These are phyloP conservation scores for Oncorhynchus clarkii DNA, from an alignment of 2,113 vertebrate species.

Conservation along the genomic window DNA sequence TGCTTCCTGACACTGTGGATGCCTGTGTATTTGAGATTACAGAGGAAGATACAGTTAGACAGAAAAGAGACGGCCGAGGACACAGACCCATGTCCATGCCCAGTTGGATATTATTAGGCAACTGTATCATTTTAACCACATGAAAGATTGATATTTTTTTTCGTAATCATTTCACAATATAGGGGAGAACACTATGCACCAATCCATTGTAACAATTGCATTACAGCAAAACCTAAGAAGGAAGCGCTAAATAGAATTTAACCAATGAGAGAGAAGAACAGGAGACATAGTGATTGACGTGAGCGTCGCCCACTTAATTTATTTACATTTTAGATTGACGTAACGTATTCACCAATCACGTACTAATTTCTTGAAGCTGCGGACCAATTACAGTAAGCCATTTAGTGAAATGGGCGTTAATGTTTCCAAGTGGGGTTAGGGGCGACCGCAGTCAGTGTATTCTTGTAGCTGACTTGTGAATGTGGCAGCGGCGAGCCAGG, in stretches of 20 bases:
- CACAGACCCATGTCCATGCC: background rate
- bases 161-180: no score
- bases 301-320: conserved; percentile 20
- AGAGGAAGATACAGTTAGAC: background rate
- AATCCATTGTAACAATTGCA: background rate
- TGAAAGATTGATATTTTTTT: no score
- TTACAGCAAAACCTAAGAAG: background rate
- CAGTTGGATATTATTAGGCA: no score
- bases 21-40: background rate
- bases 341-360: conserved; percentile 33
- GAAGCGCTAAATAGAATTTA: background rate
- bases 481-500: conserved; percentile 71
- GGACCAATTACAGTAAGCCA: conserved; percentile 48
- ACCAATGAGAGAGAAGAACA: conserved; percentile 3
- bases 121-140: no score
- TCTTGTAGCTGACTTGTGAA: conserved; percentile 65
- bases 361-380: rapidly evolving
- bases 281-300: conserved; percentile 37
- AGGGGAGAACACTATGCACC: no score
- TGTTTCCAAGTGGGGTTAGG: conserved; percentile 44
- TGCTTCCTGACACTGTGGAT: background rate
- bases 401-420: conserved; percentile 44
- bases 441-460: conserved; percentile 60
- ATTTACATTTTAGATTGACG: conserved; percentile 12
- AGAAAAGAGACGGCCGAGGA: background rate